Conservation (phyloP, 2,888 invertebrate genomes). For the Crioceris asparagi region DNA sequence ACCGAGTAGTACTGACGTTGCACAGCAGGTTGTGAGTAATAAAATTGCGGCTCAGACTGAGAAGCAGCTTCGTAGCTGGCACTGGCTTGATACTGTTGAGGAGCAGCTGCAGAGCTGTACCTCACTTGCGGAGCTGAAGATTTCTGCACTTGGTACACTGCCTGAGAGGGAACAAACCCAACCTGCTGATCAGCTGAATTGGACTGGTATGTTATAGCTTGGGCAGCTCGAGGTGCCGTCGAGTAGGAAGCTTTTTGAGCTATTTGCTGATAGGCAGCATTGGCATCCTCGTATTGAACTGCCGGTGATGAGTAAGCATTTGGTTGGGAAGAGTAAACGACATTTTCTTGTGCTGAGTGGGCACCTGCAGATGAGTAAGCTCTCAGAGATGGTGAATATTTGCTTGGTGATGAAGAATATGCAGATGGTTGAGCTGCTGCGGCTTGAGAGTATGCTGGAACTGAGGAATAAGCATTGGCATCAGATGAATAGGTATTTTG, state of each 20-base stretch:
- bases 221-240: slow-evolving; percentile 11
- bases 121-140: slow-evolving; percentile 5
- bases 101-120: slow-evolving; percentile 4
- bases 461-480: neutral
- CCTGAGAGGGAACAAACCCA: slow-evolving; percentile 4
- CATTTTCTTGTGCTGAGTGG: slow-evolving; percentile 9
- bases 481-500: neutral
- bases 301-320: slow-evolving; percentile 6
- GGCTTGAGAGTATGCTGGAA: neutral
- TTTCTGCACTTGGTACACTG: slow-evolving; percentile 8
- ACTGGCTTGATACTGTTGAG: slow-evolving; percentile 11
- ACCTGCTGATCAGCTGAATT: slow-evolving; percentile 8
- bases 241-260: slow-evolving; percentile 14
- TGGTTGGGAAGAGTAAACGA: slow-evolving; percentile 6
- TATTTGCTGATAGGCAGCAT: slow-evolving; percentile 14
- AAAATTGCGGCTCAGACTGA: slow-evolving; percentile 14
- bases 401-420: slow-evolving; percentile 6
- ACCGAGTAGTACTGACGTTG: slow-evolving; percentile 19
- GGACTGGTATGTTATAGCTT: slow-evolving; percentile 11
- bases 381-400: slow-evolving; percentile 8
- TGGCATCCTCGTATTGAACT: slow-evolving; percentile 11
- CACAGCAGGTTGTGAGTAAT: slow-evolving; percentile 14
- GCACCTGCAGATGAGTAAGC: slow-evolving; percentile 1
- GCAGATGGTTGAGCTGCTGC: no score
- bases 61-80: slow-evolving; percentile 9